A percentile compares a stretch with the other conserved stretches of the same genome.
These are phyloP conservation scores for Aulostomus chinensis DNA, from an alignment of 2,797 vertebrate species.

Conservation along the genomic window DNA sequence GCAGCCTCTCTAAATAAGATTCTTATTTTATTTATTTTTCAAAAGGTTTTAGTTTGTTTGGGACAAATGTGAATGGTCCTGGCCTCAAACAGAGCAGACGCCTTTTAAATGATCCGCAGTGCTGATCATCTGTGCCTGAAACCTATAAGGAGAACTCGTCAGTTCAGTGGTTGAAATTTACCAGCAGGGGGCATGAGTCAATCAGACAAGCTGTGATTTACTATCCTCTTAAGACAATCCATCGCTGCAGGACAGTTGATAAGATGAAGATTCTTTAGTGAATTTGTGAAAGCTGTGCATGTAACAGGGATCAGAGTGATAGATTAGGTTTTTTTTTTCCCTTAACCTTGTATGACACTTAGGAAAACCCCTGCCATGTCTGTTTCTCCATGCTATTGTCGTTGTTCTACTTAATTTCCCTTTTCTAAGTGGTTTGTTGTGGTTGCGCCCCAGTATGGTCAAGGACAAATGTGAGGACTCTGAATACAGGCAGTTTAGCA, in stretches of 20 bases:
- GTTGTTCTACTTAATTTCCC: conserved; percentile 69
- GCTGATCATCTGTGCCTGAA: too few species aligned
- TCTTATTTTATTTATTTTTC: too few species aligned
- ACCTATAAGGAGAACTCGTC: too few species aligned
- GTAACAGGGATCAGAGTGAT: conserved; percentile 12
- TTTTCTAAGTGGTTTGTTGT: conserved; percentile 75
- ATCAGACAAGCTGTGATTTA: conserved; percentile 24
- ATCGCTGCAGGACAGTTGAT: conserved; percentile 2
- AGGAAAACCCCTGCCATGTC: conserved; percentile 65
- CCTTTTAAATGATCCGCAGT: too few species aligned
- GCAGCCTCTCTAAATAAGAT: too few species aligned
- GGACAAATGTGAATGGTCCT: too few species aligned
- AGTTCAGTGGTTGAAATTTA: conserved; percentile 8
- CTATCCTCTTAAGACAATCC: conserved; percentile 13
- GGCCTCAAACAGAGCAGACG: too few species aligned
- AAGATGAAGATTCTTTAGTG: conserved; percentile 8
- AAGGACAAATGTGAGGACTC: conserved; percentile 61
- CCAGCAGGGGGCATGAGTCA: conserved; percentile 65
- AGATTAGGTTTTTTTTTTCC: conserved; percentile 16
- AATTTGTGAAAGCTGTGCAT: conserved; percentile 11
- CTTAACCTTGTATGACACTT: conserved; percentile 66
- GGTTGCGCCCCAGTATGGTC: conserved; percentile 52
- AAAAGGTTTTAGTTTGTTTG: too few species aligned
- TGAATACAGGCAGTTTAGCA: conserved; percentile 40
- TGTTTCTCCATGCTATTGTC: conserved; percentile 61